Evolutionary conservation across 1,140 invertebrate species (phyloP).

Genomic region (Hylyphantes graminicola): DNA sequence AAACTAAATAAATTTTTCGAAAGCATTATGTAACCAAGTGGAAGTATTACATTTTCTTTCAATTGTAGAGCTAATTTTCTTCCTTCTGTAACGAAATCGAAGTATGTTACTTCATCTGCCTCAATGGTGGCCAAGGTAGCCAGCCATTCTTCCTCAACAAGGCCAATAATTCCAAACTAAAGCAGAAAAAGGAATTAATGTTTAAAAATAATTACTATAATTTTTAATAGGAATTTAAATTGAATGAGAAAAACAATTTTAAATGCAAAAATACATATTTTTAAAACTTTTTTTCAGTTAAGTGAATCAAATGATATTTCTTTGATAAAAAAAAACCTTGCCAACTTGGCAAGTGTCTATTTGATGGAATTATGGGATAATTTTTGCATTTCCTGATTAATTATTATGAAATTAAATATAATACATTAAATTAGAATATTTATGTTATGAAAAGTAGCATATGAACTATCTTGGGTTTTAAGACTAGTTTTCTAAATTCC

Average conservation of each 20-base stretch:
- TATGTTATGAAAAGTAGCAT: background rate
- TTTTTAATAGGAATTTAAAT: background rate
- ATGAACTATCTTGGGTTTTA: background rate
- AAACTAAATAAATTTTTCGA: background rate
- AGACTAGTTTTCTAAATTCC: too few relatives aligned
- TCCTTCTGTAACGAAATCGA: slow-evolving; percentile 86
- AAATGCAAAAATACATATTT: background rate
- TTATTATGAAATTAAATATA: slow-evolving; percentile 6
- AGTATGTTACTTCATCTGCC: slow-evolving; percentile 85
- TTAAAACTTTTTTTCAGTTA: background rate
- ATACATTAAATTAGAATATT: background rate
- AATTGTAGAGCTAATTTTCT: slow-evolving; percentile 79
- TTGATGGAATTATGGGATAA: too few relatives aligned
- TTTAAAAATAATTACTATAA: background rate
- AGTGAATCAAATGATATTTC: too few relatives aligned
- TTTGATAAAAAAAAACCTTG: too few relatives aligned
- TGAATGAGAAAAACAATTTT: background rate
- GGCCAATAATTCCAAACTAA: slow-evolving; percentile 75
- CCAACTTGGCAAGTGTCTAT: too few relatives aligned
- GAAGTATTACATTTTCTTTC: slow-evolving; percentile 76
- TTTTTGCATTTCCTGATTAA: too few relatives aligned
- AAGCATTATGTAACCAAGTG: background rate
- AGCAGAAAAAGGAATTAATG: background rate
- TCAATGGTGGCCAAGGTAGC: slow-evolving; percentile 89
- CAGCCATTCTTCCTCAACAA: slow-evolving; percentile 89